phyloP scores from a whole-genome alignment of 2,888 invertebrate species.

The Eucera pruinosa region DNA sequence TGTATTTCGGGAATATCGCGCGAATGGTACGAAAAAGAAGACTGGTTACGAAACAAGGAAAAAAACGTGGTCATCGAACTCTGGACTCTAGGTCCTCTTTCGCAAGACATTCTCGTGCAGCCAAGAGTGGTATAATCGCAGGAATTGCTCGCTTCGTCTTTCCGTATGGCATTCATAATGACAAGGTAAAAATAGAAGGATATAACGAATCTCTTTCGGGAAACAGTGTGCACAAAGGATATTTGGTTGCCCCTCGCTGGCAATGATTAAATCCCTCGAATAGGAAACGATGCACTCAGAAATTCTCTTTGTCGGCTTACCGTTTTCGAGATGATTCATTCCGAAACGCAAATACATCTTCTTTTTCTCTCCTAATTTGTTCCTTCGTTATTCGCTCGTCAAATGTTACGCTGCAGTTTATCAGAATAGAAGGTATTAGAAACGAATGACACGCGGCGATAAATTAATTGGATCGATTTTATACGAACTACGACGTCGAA shows the following conservation, averaged over 20 bases:
- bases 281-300: background rate
- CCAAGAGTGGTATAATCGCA: constrained; percentile 33
- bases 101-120: constrained; percentile 25
- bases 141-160: constrained; percentile 32
- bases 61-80: constrained; percentile 42
- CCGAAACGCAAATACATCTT: background rate
- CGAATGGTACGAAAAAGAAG: background rate
- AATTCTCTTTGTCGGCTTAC: constrained; percentile 1
- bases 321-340: background rate
- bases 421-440: background rate
- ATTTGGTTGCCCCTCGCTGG: background rate
- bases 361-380: background rate
- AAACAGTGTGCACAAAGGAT: constrained; percentile 15
- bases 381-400: background rate
- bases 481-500: background rate
- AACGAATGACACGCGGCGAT: background rate
- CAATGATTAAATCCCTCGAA: constrained; percentile 12
- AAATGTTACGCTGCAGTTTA: background rate
- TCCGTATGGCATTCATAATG: background rate
- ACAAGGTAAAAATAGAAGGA: constrained; percentile 3
- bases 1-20: too few species aligned
- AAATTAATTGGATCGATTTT: constrained; percentile 9
- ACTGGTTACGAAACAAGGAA: background rate
- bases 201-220: constrained; percentile 16
- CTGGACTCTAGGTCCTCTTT: constrained; percentile 43